Conservation (phyloP, 2,113 vertebrate genomes). For the Macaca nemestrina region DNA sequence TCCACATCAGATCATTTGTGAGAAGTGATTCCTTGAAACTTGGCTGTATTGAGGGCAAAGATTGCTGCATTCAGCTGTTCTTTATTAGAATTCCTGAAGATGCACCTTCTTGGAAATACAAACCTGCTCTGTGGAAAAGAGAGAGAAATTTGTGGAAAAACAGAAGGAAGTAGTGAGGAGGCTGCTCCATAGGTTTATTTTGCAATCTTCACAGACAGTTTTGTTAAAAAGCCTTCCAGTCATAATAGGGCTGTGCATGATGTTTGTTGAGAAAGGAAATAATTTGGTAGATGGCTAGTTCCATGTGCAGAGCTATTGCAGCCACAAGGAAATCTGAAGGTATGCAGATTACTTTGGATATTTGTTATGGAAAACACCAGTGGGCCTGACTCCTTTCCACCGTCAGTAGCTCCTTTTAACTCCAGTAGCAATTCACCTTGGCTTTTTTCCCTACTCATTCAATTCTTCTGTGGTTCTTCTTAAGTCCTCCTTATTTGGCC, state of each 20-base stretch:
- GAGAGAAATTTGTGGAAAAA: not conserved
- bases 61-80: not conserved
- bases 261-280: conserved; percentile 33
- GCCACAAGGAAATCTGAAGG: not conserved
- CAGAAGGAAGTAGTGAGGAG: not conserved
- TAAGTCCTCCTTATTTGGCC: not conserved
- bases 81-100: not conserved
- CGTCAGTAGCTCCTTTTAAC: not conserved
- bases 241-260: conserved; percentile 2
- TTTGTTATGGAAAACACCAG: not conserved
- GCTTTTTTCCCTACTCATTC: not conserved
- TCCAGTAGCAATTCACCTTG: not conserved
- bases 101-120: not conserved
- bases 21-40: not conserved
- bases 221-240: conserved; percentile 64
- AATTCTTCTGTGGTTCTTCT: not conserved
- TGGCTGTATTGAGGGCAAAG: not conserved
- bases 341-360: not conserved
- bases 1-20: not conserved
- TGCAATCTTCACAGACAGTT: conserved; percentile 43
- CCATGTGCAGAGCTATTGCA: not conserved
- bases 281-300: conserved; percentile 3
- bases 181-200: conserved; percentile 16
- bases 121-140: not conserved
- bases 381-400: not conserved